Base-by-base conservation (phyloP, 1,140 invertebrate species). In the Battus philenor region DNA sequence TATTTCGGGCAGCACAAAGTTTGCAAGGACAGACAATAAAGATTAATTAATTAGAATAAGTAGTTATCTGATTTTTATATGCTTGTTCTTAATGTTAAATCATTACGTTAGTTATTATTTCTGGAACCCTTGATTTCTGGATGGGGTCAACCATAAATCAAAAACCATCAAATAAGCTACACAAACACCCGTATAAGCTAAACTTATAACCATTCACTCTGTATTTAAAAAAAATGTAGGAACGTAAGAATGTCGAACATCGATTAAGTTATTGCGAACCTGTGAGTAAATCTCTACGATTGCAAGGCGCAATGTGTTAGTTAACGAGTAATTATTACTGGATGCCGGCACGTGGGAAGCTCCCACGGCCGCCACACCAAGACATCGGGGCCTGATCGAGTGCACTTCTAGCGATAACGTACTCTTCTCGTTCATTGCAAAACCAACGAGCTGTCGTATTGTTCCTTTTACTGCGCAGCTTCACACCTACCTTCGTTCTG, bases 301-400 rank as follows among this genome's bases (percentile, higher is more conserved):
- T 36, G 54, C 57, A 59, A 57, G 17, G 56, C 47, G 50, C 44
- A 60, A 70, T 70, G 69, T 62, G 65, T 75, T 72, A 61, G 65
- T 68, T 67, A 76, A 68, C 54, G 41, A 68, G 53, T 68, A 71
- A 71, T 70, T 59, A 69, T 69, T 52, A 58, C 44, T 43, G 24
- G 44, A 10, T 55, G 9, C 48, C 34, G 47, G 49, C 57, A 61
- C 71, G 75, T 83, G 79, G 59, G 79, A 83, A 68, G 45, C 45
- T 83, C 75, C 50, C 79, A 83, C 79, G 76, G 44, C 20, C 13
- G 26, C 50, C 47, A 29, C 33, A 15, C 10, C 30, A 33, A 36
- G 4, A 41, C 36, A 54, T 55, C 58, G 60, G 47, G 47, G 31
- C 31, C 46, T 54, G 64, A 63, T 64, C 58, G 44, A 50, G 50